Percentiles rank a stretch among this genome's conserved stretches.
Conservation (phyloP, 2,888 invertebrate genomes). For the Diarsia rubi region DNA sequence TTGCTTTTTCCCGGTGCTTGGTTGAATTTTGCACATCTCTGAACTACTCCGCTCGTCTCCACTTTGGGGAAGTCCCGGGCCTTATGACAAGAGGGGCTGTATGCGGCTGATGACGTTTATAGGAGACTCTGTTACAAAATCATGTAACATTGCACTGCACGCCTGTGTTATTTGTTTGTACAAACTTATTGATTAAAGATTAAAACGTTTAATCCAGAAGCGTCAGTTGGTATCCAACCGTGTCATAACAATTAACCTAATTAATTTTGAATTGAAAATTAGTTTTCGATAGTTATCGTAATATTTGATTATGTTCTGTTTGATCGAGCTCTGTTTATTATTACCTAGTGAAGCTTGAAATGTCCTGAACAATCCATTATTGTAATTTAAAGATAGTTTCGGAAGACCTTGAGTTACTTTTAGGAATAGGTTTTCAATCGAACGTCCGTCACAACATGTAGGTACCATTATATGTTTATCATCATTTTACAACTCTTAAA, state of each 20-base stretch:
- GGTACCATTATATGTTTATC: neutral
- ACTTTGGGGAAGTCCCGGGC: neutral
- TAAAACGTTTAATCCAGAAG: constrained; percentile 40
- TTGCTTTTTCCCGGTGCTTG: neutral
- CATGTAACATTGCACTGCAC: constrained; percentile 14
- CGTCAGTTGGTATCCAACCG: constrained; percentile 37
- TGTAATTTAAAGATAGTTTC: neutral
- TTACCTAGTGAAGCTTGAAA: constrained; percentile 14
- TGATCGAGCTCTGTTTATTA: constrained; percentile 26
- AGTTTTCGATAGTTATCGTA: constrained; percentile 47
- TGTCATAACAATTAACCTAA: constrained; percentile 44
- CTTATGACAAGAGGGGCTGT: neutral
- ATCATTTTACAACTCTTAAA: neutral
- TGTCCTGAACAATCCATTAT: constrained; percentile 7
- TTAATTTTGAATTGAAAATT: constrained; percentile 50
- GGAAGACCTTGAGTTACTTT: neutral
- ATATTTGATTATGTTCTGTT: constrained; percentile 40
- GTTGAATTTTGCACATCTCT: neutral
- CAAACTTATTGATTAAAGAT: constrained; percentile 45
- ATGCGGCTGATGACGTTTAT: neutral
- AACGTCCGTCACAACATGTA: neutral
- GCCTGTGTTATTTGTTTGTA: constrained; percentile 25
- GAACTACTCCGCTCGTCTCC: neutral
- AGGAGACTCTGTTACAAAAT: neutral
- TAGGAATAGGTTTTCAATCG: neutral